phyloP scores from a whole-genome alignment of 2,797 vertebrate species.

The Esox lucius region DNA sequence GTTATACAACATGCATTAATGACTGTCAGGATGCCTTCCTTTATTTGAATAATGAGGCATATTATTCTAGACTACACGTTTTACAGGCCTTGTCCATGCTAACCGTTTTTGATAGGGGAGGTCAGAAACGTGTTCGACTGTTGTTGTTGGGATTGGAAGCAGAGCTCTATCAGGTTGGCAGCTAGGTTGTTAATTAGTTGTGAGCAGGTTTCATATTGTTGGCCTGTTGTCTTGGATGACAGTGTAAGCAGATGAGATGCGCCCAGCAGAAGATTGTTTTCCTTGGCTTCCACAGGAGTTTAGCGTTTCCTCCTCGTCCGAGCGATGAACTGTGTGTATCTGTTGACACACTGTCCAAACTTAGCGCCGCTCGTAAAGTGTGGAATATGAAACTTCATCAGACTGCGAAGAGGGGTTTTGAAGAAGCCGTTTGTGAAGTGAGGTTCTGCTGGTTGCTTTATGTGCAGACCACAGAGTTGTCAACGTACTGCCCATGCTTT shows the following conservation, averaged over 20 bases:
- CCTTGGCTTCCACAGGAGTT: slow-evolving; percentile 1
- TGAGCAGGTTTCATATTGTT: neutral
- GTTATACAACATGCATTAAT: neutral
- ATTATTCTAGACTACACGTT: neutral
- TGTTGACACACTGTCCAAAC: neutral
- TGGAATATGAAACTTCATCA: slow-evolving; percentile 6
- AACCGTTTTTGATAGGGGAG: too few species aligned
- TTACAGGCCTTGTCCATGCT: neutral
- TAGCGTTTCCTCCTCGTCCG: slow-evolving; percentile 10
- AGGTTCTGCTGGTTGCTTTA: neutral
- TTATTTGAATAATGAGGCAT: neutral
- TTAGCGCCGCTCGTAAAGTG: neutral
- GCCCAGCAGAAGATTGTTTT: neutral
- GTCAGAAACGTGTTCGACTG: too few species aligned
- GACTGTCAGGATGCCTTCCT: neutral
- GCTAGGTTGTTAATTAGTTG: neutral
- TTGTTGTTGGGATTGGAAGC: neutral
- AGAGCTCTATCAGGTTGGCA: neutral
- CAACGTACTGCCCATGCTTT: neutral
- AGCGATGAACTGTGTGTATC: neutral
- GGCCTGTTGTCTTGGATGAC: neutral
- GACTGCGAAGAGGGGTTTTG: neutral
- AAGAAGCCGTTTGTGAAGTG: neutral
- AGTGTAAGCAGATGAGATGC: neutral
- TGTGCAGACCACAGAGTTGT: neutral